Percentiles rank a stretch among this genome's conserved stretches.
Conservation (phyloP, 2,888 invertebrate genomes). For the Tortricodes alternella region DNA sequence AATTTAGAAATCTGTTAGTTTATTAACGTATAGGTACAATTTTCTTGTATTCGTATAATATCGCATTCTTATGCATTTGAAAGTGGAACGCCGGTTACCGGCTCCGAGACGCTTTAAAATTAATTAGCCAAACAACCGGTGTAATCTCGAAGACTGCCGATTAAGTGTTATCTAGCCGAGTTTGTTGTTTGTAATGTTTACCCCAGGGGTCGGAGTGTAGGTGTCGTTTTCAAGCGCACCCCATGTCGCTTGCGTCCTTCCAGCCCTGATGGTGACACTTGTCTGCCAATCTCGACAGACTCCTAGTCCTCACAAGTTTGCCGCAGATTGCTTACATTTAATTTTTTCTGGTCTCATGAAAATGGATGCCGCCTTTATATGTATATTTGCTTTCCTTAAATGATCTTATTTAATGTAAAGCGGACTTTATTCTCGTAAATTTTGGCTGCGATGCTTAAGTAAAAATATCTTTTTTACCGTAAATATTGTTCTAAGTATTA, state of each 20-base stretch:
- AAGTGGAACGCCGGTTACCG: conserved; percentile 61
- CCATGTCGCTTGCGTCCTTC: conserved; percentile 53
- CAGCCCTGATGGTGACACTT: conserved; percentile 39
- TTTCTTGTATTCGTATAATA: too few species aligned
- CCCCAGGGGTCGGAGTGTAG: conserved; percentile 49
- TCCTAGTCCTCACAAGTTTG: conserved; percentile 61
- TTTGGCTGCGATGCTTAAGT: conserved; percentile 51
- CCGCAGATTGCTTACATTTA: conserved; percentile 60
- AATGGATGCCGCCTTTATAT: conserved; percentile 72
- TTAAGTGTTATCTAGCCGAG: conserved; percentile 61
- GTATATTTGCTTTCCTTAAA: conserved; percentile 68
- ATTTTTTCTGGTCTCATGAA: conserved; percentile 67
- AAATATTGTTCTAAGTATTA: conserved; percentile 40
- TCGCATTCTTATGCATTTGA: conserved; percentile 68
- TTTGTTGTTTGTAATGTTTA: conserved; percentile 58
- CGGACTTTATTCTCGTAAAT: conserved; percentile 63
- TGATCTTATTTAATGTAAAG: conserved; percentile 73
- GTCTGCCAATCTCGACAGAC: conserved; percentile 62
- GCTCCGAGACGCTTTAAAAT: conserved; percentile 77
- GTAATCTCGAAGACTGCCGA: conserved; percentile 74
- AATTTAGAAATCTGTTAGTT: too few species aligned
- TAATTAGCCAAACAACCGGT: conserved; percentile 82
- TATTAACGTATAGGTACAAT: too few species aligned
- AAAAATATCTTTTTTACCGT: conserved; percentile 49
- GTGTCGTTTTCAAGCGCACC: conserved; percentile 50